phyloP scores from a whole-genome alignment of 2,797 vertebrate species.

The Helostoma temminkii region DNA sequence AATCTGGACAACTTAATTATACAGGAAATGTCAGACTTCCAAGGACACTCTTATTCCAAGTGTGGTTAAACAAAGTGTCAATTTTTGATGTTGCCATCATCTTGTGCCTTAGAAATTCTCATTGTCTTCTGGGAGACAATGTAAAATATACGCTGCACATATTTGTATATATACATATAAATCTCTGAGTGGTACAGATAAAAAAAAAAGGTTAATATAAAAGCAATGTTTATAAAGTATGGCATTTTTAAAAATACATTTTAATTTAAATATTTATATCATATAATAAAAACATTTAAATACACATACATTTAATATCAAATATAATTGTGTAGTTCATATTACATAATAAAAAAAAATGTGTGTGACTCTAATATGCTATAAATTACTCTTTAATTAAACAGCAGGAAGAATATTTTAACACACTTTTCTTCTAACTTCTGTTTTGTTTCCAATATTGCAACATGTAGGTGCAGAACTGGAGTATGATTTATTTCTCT shows the following conservation, averaged over 20 bases:
- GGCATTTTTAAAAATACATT: too few relatives aligned
- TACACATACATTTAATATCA: too few relatives aligned
- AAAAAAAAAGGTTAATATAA: too few relatives aligned
- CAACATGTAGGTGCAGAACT: not conserved
- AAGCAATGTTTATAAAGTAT: too few relatives aligned
- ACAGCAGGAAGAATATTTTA: not conserved
- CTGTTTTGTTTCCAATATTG: not conserved
- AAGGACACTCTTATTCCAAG: constrained; percentile 60
- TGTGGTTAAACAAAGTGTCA: constrained; percentile 65
- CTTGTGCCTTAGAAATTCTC: constrained; percentile 47
- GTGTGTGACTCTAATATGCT: not conserved
- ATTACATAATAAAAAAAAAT: not conserved
- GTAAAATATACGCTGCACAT: too few relatives aligned
- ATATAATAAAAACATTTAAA: too few relatives aligned
- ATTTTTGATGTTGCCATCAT: constrained; percentile 72
- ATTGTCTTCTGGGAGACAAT: constrained; percentile 39
- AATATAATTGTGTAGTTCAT: too few relatives aligned
- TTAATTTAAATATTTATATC: too few relatives aligned
- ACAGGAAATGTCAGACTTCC: constrained; percentile 77
- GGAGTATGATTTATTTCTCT: not conserved
- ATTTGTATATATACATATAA: too few relatives aligned
- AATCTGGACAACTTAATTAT: constrained; percentile 84
- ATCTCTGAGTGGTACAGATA: too few relatives aligned
- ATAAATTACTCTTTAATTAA: not conserved
- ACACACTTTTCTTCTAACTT: not conserved